Base-by-base conservation (phyloP, 2,888 invertebrate species). In the Scaptomyza polygonia region DNA sequence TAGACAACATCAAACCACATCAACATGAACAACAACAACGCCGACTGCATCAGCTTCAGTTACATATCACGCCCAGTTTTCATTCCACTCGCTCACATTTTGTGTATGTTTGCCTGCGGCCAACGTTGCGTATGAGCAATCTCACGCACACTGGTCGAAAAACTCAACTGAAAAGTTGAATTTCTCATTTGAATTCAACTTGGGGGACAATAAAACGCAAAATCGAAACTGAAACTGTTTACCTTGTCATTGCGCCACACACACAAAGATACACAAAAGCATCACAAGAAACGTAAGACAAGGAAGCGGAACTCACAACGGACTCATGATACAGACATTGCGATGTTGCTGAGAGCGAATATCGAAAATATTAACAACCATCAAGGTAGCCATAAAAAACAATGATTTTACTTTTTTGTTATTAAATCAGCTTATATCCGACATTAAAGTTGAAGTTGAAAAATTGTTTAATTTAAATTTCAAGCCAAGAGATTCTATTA, bases 101-200 rank as follows among this genome's bases (percentile, higher is more conserved):
- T 27, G 11, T 58, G 40, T 39, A 5, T 39, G 39, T 42, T n/a
- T 43, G 45, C 30, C 14, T 39, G 39, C 29, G 44, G 42, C 48
- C 67, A 61, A 84, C 73, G 42, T 49, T 72, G 63, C 77, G 85
- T 82, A 81, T 84, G 77, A 77, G 77, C 72, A 77, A 84, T 81
- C 67, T 47, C 68, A 79, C 65, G 65, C 73, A 56, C 36, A 54
- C n/a, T 42, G 54, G 32, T 18, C 43, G 42, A 30, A 9, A 32
- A 45, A 14, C 39, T 21, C 34, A 65, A 55, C 48, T 69, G 55
- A 56, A 73, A 73, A 73, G 57, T 65, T 64, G 51, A 29, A 30
- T 59, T 45, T 57, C 51, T 56, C 49, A 59, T 59, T 58, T 40
- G 56, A 74, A 74, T 59, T 63, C 70, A 63, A 29, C 56, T 16